Evolutionary conservation across 2,113 vertebrate species (phyloP).

Genomic region (Petaurus breviceps): DNA sequence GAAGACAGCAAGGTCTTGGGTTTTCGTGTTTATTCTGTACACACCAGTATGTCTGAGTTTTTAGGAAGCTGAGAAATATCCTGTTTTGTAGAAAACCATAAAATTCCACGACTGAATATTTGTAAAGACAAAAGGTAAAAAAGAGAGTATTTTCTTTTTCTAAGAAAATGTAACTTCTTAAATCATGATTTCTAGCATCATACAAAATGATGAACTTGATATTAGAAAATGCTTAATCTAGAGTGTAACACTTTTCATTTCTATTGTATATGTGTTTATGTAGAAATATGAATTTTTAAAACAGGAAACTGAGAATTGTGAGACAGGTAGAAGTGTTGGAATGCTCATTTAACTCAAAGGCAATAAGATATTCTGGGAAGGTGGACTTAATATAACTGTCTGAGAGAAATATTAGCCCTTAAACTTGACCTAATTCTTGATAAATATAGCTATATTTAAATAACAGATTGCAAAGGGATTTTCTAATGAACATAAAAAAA

Average conservation of each 20-base stretch:
- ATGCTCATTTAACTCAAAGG: background rate
- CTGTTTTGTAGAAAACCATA: background rate
- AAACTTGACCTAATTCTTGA: background rate
- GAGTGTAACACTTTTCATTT: background rate
- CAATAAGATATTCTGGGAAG: background rate
- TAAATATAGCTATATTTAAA: constrained; percentile 15
- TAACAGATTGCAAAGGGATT: background rate
- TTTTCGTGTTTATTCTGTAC: background rate
- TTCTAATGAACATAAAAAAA: background rate
- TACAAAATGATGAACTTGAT: background rate
- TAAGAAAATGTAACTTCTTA: constrained; percentile 8
- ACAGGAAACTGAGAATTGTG: background rate
- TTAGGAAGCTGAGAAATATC: constrained; percentile 27
- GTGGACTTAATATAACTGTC: background rate
- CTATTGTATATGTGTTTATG: background rate
- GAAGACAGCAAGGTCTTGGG: background rate
- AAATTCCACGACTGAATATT: background rate
- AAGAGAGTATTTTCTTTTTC: background rate
- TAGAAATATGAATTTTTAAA: background rate
- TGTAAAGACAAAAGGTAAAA: background rate
- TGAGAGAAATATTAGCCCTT: constrained; percentile 24
- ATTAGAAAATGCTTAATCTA: background rate
- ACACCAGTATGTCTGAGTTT: background rate
- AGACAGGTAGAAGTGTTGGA: background rate
- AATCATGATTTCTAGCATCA: background rate